Base-by-base conservation (phyloP, 1,140 invertebrate species). In the Diprion similis region DNA sequence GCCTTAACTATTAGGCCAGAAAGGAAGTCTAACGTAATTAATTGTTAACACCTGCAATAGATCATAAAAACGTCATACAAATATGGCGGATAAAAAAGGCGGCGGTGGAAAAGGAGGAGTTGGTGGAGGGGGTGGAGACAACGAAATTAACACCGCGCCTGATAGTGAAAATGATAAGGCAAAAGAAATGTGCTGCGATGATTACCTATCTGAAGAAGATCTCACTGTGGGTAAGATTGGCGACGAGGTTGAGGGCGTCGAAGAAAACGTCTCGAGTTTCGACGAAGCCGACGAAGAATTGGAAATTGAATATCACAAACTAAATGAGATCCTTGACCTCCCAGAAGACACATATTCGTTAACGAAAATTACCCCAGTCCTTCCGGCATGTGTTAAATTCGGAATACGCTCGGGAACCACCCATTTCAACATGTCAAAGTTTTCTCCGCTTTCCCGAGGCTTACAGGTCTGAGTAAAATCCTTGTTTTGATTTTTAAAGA, bases 401-500 rank as follows among this genome's bases (percentile, higher is more conserved):
- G 79, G 79, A 7, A 70, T 84, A 9, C 79, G 81, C 9, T 82
- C 84, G 8, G 86, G 87, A 0, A 46, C 72, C 8, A 82, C 79
- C 46, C 84, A 87, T 51, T 74, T 83, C 8, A 77, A 82, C 9
- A 81, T 84, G 79, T 10, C 71, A 0, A 81, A 81, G 19, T 88
- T 87, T 75, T 81, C 85, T n/a, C 82, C 83, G 1, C 72, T 87
- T 10, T 84, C 86, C 8, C 81, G 85, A 66, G 84, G 86, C 10
- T 78, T 81, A 71, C 86, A 87, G 79, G 86, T 87, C 51, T 59
- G 51, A 15, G 4, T 11, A 17, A 9, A 79, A 79, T 68, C 46
- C 15, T 48, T 15, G 73, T 13, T 47, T 66, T 18, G 3, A 48
- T 69, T 37, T 68, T 45, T 47, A 73, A 18, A 46, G 46, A 66